Conservation (phyloP, 2,888 invertebrate genomes). For the Coremacera marginata region DNA sequence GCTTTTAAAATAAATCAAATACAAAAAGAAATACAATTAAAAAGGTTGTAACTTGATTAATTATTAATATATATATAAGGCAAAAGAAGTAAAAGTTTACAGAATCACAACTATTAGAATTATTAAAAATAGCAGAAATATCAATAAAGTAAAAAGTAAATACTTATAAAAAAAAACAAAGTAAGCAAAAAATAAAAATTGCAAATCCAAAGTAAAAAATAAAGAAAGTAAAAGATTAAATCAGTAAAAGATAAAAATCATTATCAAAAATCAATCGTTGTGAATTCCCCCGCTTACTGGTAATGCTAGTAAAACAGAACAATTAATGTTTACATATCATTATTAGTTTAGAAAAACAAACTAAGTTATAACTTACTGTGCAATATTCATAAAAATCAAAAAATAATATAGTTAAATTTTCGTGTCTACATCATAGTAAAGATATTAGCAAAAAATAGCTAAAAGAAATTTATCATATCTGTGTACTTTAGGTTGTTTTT, state of each 20-base stretch:
- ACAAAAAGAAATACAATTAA: conserved; percentile 10
- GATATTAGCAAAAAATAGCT: not conserved
- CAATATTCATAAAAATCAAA: conserved; percentile 4
- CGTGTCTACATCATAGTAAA: conserved; percentile 31
- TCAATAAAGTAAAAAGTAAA: conserved; percentile 20
- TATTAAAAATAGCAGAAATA: not conserved
- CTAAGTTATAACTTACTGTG: conserved; percentile 23
- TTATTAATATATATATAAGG: not conserved
- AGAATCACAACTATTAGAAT: not conserved
- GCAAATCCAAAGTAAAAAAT: conserved; percentile 51
- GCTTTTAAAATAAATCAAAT: not conserved
- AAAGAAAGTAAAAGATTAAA: conserved; percentile 46
- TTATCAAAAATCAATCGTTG: not conserved
- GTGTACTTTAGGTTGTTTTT: conserved; percentile 2
- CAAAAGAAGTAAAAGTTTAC: not conserved
- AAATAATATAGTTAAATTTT: conserved; percentile 1
- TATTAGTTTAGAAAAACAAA: conserved; percentile 13
- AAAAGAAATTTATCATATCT: not conserved
- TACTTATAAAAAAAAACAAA: conserved; percentile 53
- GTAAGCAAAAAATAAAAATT: too few relatives aligned
- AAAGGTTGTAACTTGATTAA: conserved; percentile 19
- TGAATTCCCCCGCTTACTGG: conserved; percentile 3
- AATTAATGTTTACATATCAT: conserved; percentile 39
- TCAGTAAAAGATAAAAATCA: too few relatives aligned
- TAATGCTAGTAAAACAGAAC: conserved; percentile 16